phyloP scores from a whole-genome alignment of 2,113 vertebrate genomes.

The Zeus faber region DNA sequence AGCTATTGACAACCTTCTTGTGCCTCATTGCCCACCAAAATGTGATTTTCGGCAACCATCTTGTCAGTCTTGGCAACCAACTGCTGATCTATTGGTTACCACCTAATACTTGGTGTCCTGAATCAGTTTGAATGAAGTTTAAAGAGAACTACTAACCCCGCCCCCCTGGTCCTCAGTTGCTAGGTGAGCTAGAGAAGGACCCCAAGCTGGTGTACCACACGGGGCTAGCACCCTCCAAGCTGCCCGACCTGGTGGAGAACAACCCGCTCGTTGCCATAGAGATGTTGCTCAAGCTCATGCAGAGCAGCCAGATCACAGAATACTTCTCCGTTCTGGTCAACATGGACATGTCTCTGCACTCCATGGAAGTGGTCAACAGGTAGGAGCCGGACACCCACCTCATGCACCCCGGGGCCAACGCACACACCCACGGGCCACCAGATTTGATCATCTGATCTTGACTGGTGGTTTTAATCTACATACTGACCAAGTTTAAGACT shows the following conservation, averaged over 20 bases:
- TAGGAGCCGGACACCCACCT: no score
- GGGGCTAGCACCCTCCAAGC: constrained; percentile 90
- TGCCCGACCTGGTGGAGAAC: constrained; percentile 97
- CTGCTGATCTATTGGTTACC: no score
- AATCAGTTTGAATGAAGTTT: no score
- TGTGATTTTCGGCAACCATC: no score
- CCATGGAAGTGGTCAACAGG: constrained; percentile 99
- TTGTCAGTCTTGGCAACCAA: no score
- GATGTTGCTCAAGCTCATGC: constrained; percentile 98
- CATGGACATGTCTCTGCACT: constrained; percentile 99
- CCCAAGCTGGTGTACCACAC: constrained; percentile 97
- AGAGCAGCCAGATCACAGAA: constrained; percentile 98
- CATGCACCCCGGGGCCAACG: no score
- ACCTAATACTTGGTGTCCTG: no score
- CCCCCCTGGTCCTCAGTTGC: constrained; percentile 72
- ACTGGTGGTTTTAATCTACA: no score
- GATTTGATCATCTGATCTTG: no score
- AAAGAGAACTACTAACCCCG: neutral
- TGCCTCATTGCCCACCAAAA: no score
- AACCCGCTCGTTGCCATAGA: constrained; percentile 98
- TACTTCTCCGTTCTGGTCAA: constrained; percentile 98
- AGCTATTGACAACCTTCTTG: no score
- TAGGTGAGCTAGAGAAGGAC: constrained; percentile 95
- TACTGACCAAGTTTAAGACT: no score
- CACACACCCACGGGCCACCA: neutral